These are phyloP conservation scores for Xenopus petersii DNA, from an alignment of 2,797 vertebrate species.

Conservation along the genomic window DNA sequence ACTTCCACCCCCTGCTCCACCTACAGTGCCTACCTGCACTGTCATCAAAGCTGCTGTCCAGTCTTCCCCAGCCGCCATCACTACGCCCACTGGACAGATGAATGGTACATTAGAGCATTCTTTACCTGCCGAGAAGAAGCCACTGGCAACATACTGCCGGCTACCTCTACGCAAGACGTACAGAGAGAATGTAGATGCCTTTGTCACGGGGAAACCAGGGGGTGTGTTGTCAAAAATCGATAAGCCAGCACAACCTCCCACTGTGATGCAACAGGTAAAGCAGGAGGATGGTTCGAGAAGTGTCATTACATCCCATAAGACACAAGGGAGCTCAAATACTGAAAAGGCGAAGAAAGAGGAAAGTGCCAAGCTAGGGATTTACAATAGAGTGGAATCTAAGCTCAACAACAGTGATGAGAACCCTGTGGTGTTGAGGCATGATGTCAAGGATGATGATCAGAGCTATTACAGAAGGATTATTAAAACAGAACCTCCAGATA, in stretches of 20 bases:
- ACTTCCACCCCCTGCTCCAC: slow-evolving; percentile 37
- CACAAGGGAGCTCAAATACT: slow-evolving; percentile 12
- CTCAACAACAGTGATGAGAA: slow-evolving; percentile 56
- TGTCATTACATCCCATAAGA: slow-evolving; percentile 54
- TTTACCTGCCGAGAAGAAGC: slow-evolving; percentile 56
- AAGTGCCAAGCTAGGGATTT: slow-evolving; percentile 34
- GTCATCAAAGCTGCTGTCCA: slow-evolving; percentile 67
- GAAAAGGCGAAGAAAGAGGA: slow-evolving; percentile 42
- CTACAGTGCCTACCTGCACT: slow-evolving; percentile 30
- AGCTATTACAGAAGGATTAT: slow-evolving; percentile 75
- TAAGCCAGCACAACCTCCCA: background rate
- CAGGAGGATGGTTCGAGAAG: slow-evolving; percentile 58
- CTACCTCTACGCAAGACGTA: slow-evolving; percentile 88
- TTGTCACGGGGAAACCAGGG: slow-evolving; percentile 53
- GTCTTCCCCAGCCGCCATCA: background rate
- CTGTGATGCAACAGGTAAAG: slow-evolving; percentile 13
- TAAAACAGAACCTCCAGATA: slow-evolving; percentile 66
- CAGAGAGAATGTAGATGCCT: slow-evolving; percentile 80
- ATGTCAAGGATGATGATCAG: slow-evolving; percentile 76
- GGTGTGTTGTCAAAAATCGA: slow-evolving; percentile 60
- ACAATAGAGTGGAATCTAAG: slow-evolving; percentile 46
- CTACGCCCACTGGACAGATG: slow-evolving; percentile 68
- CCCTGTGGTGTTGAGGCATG: slow-evolving; percentile 65
- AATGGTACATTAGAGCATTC: slow-evolving; percentile 81
- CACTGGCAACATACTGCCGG: slow-evolving; percentile 72